phyloP scores from a whole-genome alignment of 2,888 invertebrate species.

The Trachelus tabidus region DNA sequence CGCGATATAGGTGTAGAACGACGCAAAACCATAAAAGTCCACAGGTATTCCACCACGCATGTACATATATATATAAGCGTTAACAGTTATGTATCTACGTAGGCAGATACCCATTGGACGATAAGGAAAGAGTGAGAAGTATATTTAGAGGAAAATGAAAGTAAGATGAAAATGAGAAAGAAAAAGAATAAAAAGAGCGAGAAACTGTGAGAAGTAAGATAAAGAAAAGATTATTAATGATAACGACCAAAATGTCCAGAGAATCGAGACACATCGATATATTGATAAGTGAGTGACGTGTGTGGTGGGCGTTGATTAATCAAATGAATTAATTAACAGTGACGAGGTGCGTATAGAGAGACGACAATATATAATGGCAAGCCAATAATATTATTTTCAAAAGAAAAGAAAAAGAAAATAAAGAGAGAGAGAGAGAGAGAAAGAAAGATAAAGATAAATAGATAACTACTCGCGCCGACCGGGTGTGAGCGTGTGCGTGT shows the following conservation, averaged over 20 bases:
- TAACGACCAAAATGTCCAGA: slow-evolving; percentile 22
- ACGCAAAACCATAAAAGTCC: not conserved
- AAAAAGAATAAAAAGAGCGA: slow-evolving; percentile 25
- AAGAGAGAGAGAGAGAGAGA: slow-evolving; percentile 9
- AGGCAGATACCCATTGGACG: not conserved
- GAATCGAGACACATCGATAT: slow-evolving; percentile 16
- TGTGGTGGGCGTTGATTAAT: slow-evolving; percentile 30
- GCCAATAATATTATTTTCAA: slow-evolving; percentile 25
- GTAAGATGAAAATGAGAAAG: slow-evolving; percentile 11
- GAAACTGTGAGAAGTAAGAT: not conserved
- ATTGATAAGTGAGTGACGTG: not conserved
- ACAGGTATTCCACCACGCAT: not conserved
- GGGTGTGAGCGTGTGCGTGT: slow-evolving; percentile 20
- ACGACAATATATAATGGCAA: slow-evolving; percentile 15
- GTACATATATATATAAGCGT: not conserved
- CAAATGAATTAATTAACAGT: slow-evolving; percentile 10
- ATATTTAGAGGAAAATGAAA: slow-evolving; percentile 24
- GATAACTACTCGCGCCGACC: slow-evolving; percentile 32
- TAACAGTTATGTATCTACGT: not conserved
- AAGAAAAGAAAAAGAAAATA: slow-evolving; percentile 28
- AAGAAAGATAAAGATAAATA: slow-evolving; percentile 29
- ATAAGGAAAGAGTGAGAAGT: not conserved
- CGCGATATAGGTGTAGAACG: not conserved
- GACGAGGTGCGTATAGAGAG: not conserved
- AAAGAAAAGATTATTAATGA: slow-evolving; percentile 14